phyloP scores from a whole-genome alignment of 2,797 vertebrate genomes.

The Crenuchus spilurus region DNA sequence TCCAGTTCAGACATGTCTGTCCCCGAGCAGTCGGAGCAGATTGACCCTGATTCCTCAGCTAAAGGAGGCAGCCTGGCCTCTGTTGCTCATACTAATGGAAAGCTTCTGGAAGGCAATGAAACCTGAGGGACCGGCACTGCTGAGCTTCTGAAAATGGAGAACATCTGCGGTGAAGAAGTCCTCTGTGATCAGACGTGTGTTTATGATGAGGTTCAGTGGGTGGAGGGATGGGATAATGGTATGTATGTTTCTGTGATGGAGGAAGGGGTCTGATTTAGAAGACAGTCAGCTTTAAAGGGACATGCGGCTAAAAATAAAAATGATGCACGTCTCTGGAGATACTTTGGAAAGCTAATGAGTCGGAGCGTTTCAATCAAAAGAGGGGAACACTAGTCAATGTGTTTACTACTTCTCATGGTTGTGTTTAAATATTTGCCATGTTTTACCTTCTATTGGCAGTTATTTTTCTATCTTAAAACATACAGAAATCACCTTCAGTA shows the following conservation, averaged over 20 bases:
- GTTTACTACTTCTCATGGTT: too few species aligned
- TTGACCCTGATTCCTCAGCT: not conserved
- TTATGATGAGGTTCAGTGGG: not conserved
- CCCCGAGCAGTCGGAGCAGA: not conserved
- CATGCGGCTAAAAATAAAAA: constrained; percentile 34
- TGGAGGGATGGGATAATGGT: not conserved
- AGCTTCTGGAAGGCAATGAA: not conserved
- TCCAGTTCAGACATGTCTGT: not conserved
- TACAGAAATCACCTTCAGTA: too few species aligned
- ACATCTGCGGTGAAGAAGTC: constrained; percentile 15
- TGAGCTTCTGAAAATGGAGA: too few species aligned
- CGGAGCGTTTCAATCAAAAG: too few species aligned
- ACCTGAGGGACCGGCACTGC: not conserved
- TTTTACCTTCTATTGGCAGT: too few species aligned
- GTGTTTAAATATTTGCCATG: too few species aligned
- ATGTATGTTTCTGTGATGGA: not conserved
- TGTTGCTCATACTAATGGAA: not conserved
- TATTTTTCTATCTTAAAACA: too few species aligned
- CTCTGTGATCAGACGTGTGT: not conserved
- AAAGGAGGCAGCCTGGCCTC: not conserved
- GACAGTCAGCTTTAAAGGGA: not conserved
- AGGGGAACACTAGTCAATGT: too few species aligned
- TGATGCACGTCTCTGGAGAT: constrained; percentile 11
- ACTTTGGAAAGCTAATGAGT: constrained; percentile 25
- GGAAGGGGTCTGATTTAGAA: not conserved